phyloP scores from a whole-genome alignment of 2,113 vertebrate genomes.

The Equus quagga region DNA sequence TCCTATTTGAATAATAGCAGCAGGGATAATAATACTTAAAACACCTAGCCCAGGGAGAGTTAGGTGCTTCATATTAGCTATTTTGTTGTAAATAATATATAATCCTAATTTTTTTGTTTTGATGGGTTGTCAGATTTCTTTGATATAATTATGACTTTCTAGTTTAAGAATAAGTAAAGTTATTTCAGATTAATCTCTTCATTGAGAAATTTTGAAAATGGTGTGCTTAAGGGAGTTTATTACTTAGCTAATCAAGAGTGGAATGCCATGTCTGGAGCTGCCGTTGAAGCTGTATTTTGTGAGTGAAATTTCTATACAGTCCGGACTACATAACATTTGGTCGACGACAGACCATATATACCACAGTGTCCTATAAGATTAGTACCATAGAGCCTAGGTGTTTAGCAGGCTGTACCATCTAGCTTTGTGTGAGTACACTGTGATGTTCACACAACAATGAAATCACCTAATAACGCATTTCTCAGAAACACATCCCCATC shows the following conservation, averaged over 20 bases:
- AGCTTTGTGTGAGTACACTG: no score
- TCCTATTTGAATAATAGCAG: neutral
- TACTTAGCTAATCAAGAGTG: neutral
- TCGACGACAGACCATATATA: no score
- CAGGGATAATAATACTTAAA: neutral
- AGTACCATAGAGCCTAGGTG: no score
- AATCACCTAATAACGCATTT: no score
- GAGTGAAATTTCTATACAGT: neutral
- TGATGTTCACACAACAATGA: no score
- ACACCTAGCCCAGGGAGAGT: neutral
- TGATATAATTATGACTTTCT: neutral
- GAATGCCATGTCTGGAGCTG: neutral
- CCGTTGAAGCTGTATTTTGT: slow-evolving; percentile 16
- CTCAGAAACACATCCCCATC: no score
- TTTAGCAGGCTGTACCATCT: no score
- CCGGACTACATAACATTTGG: no score
- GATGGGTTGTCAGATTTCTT: neutral
- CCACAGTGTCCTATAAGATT: no score
- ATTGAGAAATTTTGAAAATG: slow-evolving; percentile 25
- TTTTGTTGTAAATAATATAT: neutral
- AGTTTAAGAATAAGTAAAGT: neutral
- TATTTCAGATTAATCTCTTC: neutral
- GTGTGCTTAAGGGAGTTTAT: neutral
- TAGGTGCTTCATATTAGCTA: neutral
- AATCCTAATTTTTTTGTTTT: neutral